Base-by-base conservation (phyloP, 2,113 vertebrate genomes). In the Chunga burmeisteri region DNA sequence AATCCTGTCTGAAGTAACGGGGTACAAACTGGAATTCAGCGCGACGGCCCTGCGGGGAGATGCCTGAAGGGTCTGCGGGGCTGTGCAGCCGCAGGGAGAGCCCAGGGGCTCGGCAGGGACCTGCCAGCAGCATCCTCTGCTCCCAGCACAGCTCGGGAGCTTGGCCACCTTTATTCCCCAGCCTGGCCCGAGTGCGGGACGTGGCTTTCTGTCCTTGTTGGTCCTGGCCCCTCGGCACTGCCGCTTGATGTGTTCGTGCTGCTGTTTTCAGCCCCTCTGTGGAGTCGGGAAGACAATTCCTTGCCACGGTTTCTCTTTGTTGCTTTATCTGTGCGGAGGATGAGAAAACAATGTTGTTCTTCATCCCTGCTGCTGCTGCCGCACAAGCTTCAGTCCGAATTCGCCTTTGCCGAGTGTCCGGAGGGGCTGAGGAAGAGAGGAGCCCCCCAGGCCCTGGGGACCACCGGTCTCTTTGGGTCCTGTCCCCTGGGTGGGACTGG, bases 371-470 rank as follows among this genome's bases (percentile, higher is more conserved):
- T 25, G 34, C 52, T 25, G 5, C 34, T 16, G 63, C 63, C 6
- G 0, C 4, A 1, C 9, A 5, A 47, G 34, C 26, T 38, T 16
- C 63, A 4, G 21, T 67, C 65, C 27, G 4, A 5, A 6, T 58
- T 68, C 32, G 27, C 52, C n/a, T 32, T 10, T 12, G 27, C 50
- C 9, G 32, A 32, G n/a, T 1, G 5, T 7, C 3, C 1, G 8
- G 65, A 47, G 12, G 34, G 42, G 42, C 16, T 19, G 42, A 15
- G 53, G 65, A 20, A 12, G 42, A 11, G 42, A 20, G 1, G 16
- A 32, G 42, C n/a, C 20, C 26, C 13, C 34, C 1, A 38, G 62
- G 38, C 26, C 13, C 34, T 2, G 49, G 62, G 38, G 30, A 22
- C 17, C 2, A 0, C 7, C 4, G 34, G 19, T 22, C 34, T 59